These are phyloP conservation scores for Turdus rufiventris DNA, from an alignment of 2,113 vertebrate genomes.

Conservation along the genomic window DNA sequence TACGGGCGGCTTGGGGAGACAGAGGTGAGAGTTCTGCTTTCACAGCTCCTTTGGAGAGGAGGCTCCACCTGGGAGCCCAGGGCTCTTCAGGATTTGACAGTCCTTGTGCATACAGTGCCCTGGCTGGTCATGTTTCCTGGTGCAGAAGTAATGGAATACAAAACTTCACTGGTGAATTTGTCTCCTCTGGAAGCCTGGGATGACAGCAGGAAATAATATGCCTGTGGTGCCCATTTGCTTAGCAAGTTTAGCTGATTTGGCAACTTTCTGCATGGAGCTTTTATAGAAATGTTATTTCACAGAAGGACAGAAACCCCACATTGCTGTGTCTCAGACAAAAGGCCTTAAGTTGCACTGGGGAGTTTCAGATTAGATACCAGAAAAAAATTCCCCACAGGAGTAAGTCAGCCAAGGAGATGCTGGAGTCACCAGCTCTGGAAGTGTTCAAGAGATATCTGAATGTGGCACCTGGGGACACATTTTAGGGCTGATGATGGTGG, in stretches of 20 bases:
- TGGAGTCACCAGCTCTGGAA: not conserved
- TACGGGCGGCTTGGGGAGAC: slow-evolving; percentile 84
- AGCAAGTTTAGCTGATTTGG: not conserved
- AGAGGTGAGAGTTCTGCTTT: slow-evolving; percentile 76
- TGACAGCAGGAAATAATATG: not conserved
- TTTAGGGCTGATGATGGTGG: not conserved
- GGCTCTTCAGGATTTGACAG: not conserved
- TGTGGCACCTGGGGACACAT: not conserved
- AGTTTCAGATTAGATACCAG: not conserved
- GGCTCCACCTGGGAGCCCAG: not conserved
- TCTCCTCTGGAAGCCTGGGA: not conserved
- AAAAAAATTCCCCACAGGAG: not conserved
- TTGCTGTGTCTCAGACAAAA: not conserved
- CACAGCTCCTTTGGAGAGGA: not conserved
- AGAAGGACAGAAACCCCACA: not conserved
- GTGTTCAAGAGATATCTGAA: not conserved
- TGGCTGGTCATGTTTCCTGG: not conserved
- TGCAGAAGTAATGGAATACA: fast-evolving
- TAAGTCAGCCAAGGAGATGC: not conserved
- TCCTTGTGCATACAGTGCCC: fast-evolving
- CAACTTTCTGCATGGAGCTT: not conserved
- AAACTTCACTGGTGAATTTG: not conserved
- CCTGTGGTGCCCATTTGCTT: fast-evolving
- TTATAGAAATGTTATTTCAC: not conserved
- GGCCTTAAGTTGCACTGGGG: not conserved